Evolutionary conservation across 2,888 invertebrate species (phyloP), one percentile per base, ranked within the genome.

Genomic region (Poecilus cupreus): DNA sequence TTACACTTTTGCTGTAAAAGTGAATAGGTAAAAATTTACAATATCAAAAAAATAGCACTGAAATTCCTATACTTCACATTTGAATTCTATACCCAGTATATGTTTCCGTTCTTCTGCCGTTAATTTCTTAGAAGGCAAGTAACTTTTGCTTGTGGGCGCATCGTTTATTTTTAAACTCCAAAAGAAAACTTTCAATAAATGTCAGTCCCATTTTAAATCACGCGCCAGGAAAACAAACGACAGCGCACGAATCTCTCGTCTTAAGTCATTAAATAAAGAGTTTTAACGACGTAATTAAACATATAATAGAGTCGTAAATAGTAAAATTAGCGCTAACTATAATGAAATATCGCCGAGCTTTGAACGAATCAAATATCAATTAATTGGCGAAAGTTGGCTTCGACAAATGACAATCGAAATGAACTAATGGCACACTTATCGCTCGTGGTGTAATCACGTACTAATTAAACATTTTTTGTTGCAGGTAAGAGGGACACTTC

Each of bases 101-200:
- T 39, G 68, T 37, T 64, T 68, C 68, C 18, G 37, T 39, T 18
- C 37, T 24, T 22, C 11, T 10, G 51, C 24, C 51, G 51, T 57
- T 76, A 57, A 76, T 76, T 76, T 76, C 76, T 54, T 20, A 54
- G 57, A 76, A 76, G 32, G 43, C 46, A 46, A 76, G 54, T 60
- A 22, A 39, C 43, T 64, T 60, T 77, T 77, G 43, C 64, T 24
- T 60, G 77, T 64, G 22, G 60, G 20, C 77, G 51, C 10, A 18
- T 43, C 26, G 79, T 79, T 37, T 79, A 79, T 79, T 79, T 79
- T 79, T 79, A 79, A 79, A 79, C 79, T 79, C 70, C 51, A 39
- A 70, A 68, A 37, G 70, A 37, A 79, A 79, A 51, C 51, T 79
- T 70, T 51, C 79, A 79, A 79, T 79, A 79, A 79, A 79, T 70